A percentile compares a stretch with the other conserved stretches of the same genome.
Conservation (phyloP, 2,888 invertebrate species). For the Dasypogon diadema region DNA sequence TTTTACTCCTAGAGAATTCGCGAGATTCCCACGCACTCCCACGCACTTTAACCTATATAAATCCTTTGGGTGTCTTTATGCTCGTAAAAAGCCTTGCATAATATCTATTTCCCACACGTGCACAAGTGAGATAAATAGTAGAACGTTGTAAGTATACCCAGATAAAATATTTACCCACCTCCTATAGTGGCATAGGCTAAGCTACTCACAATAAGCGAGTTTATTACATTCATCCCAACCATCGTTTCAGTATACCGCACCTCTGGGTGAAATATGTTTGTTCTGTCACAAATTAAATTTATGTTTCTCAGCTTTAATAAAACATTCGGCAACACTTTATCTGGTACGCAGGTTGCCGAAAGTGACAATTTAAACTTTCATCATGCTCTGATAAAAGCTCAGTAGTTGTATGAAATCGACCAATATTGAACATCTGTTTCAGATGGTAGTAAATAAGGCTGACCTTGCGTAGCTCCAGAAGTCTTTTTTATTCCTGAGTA, state of each 20-base stretch:
- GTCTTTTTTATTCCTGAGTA: not conserved
- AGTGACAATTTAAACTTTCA: conserved; percentile 41
- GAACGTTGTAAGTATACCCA: no score
- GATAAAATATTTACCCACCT: no score
- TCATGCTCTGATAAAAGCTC: conserved; percentile 2
- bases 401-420: not conserved
- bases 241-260: not conserved
- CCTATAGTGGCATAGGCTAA: no score
- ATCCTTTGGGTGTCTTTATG: not conserved
- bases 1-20: not conserved
- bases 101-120: no score
- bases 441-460: not conserved
- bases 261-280: conserved; percentile 25
- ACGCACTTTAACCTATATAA: not conserved
- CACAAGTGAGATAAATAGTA: no score
- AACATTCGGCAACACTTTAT: conserved; percentile 8
- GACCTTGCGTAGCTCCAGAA: not conserved
- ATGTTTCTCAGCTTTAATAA: not conserved
- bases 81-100: not conserved
- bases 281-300: conserved; percentile 20
- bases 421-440: not conserved
- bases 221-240: not conserved
- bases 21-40: not conserved
- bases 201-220: not conserved
- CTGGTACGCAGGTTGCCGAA: not conserved